phyloP scores from a whole-genome alignment of 92 coral and sea anemone species.

The Pocillopora grandis region DNA sequence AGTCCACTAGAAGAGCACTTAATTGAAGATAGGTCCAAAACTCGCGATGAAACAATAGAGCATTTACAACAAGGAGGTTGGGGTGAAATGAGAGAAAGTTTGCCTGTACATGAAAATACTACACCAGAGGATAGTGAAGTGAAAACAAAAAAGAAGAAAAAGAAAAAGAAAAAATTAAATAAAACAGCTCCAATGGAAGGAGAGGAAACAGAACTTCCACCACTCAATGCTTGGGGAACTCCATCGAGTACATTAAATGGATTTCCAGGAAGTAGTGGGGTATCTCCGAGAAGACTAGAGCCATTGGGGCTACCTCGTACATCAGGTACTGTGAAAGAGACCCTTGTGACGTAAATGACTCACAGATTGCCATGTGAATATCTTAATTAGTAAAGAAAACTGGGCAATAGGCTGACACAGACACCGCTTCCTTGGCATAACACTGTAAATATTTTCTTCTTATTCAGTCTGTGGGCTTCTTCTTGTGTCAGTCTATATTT shows the following conservation, averaged over 20 bases:
- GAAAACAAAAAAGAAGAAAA: conserved; percentile 70
- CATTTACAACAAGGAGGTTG: conserved; percentile 5
- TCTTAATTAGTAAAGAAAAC: not conserved
- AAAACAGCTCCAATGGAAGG: conserved; percentile 75
- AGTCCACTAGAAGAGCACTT: conserved; percentile 17
- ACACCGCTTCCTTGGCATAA: too few species aligned
- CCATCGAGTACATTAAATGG: conserved; percentile 80
- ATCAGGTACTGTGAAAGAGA: conserved; percentile 31
- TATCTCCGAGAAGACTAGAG: conserved; percentile 70
- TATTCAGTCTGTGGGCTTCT: too few species aligned
- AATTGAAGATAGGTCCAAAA: not conserved
- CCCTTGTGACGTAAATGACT: not conserved
- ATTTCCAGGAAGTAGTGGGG: conserved; percentile 62
- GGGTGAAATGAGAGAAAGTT: not conserved
- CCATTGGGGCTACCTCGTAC: conserved; percentile 63
- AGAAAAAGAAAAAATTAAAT: conserved; percentile 68
- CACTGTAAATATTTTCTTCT: too few species aligned
- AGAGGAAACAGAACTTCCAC: conserved; percentile 39
- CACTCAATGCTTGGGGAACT: conserved; percentile 78
- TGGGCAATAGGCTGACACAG: not conserved
- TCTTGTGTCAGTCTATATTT: too few species aligned
- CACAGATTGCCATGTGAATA: not conserved
- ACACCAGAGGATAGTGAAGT: conserved; percentile 49
- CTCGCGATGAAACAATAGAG: conserved; percentile 1
- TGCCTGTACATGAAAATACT: conserved; percentile 17